Percentiles rank a stretch among this genome's conserved stretches.
Conservation (phyloP, 2,888 invertebrate species). For the Dusona sp. region DNA sequence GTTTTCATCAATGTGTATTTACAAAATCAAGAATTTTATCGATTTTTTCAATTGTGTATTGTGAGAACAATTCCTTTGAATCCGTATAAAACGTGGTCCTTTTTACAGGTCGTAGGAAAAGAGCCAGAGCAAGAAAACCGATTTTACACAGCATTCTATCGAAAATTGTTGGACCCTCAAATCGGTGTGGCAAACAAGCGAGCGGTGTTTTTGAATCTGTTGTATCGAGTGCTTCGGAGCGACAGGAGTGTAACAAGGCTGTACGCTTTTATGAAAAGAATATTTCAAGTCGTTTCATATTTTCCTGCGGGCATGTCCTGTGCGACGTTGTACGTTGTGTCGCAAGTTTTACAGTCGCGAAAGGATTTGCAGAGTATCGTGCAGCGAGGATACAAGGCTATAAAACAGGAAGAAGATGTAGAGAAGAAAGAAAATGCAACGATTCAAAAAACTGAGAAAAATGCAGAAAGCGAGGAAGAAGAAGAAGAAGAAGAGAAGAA, state of each 20-base stretch:
- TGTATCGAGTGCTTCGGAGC: constrained; percentile 93
- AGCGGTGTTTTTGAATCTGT: constrained; percentile 93
- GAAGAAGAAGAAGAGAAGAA: constrained; percentile 67
- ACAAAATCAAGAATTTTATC: not conserved
- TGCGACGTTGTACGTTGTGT: constrained; percentile 92
- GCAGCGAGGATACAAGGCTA: constrained; percentile 47
- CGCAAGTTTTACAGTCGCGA: constrained; percentile 85
- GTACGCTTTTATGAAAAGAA: constrained; percentile 93
- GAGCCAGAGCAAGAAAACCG: constrained; percentile 84
- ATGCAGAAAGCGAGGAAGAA: constrained; percentile 68
- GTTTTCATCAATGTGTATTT: not conserved
- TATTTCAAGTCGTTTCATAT: constrained; percentile 90
- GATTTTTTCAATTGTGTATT: not conserved
- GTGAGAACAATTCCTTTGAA: not conserved
- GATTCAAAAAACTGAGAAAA: constrained; percentile 64
- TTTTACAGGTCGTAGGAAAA: constrained; percentile 76
- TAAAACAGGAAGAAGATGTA: constrained; percentile 68
- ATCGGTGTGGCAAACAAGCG: constrained; percentile 89
- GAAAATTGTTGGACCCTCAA: constrained; percentile 92
- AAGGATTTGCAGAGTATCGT: constrained; percentile 74
- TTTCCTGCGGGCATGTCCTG: constrained; percentile 92
- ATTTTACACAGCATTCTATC: constrained; percentile 95
- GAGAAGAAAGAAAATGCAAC: constrained; percentile 32
- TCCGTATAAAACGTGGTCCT: not conserved
- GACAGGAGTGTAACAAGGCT: constrained; percentile 91